Conservation (phyloP, 2,888 invertebrate species). For the Ormyrus nitidulus region DNA sequence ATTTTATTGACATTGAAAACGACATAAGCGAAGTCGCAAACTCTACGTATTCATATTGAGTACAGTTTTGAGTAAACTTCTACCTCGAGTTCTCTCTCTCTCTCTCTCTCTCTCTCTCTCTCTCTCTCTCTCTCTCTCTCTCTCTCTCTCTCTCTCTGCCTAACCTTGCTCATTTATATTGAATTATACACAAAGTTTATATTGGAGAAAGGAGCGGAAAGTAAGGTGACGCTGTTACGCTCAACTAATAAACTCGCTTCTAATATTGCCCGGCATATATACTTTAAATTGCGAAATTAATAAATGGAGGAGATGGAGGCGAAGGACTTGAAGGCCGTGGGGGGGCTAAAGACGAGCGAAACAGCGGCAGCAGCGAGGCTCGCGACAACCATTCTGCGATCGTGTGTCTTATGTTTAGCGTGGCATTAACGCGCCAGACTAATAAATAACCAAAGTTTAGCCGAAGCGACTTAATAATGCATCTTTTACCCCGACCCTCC, state of each 20-base stretch:
- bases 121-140: not conserved
- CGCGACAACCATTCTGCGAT: constrained; percentile 57
- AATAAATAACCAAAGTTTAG: constrained; percentile 70
- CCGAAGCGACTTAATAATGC: constrained; percentile 19
- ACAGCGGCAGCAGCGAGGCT: too few species aligned
- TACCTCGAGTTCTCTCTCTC: not conserved
- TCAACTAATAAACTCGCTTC: constrained; percentile 40
- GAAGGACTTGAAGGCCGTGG: not conserved
- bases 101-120: not conserved
- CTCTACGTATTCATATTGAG: too few species aligned
- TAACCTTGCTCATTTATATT: constrained; percentile 4
- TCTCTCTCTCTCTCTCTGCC: not conserved
- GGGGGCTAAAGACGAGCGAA: not conserved
- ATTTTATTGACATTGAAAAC: too few species aligned
- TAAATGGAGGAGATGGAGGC: constrained; percentile 20
- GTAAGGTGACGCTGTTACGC: not conserved
- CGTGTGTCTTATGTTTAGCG: constrained; percentile 63
- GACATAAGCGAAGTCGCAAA: too few species aligned
- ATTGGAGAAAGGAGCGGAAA: not conserved
- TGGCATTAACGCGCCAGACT: constrained; percentile 68
- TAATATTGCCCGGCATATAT: constrained; percentile 27
- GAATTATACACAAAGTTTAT: constrained; percentile 37
- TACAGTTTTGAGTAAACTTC: too few species aligned
- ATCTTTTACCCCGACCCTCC: too few species aligned
- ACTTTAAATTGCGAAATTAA: constrained; percentile 40